phyloP scores from a whole-genome alignment of 2,888 invertebrate genomes.

The Eucriotettix oculatus region DNA sequence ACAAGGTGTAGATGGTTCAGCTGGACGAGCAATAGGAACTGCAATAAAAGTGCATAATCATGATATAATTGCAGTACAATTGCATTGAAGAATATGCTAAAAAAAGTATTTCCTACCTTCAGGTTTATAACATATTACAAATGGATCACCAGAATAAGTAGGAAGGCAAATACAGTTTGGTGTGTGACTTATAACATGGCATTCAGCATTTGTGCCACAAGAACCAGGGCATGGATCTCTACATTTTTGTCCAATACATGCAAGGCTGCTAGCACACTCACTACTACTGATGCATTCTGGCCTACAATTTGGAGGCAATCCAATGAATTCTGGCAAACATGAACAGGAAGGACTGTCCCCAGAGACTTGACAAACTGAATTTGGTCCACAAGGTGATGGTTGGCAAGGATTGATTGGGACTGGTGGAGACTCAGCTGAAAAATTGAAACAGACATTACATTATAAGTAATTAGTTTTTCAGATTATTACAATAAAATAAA shows the following conservation, averaged over 20 bases:
- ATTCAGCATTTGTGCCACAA: conserved; percentile 39
- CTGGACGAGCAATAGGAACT: background rate
- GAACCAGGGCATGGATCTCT: conserved; percentile 34
- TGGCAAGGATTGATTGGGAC: conserved; percentile 18
- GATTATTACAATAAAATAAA: background rate
- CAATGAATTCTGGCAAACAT: conserved; percentile 22
- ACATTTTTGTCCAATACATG: conserved; percentile 36
- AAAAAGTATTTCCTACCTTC: conserved; percentile 18
- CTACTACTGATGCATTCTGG: conserved; percentile 40
- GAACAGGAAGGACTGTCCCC: conserved; percentile 21
- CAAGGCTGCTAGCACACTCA: conserved; percentile 29
- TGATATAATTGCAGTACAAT: too few relatives aligned
- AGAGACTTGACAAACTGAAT: conserved; percentile 19
- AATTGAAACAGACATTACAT: background rate
- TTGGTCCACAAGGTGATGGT: conserved; percentile 21
- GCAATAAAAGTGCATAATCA: background rate
- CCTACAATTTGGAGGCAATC: conserved; percentile 20
- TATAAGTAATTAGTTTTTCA: background rate
- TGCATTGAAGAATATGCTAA: too few relatives aligned
- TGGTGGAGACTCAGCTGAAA: conserved; percentile 5
- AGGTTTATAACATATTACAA: conserved; percentile 27
- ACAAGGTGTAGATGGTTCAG: conserved; percentile 18
- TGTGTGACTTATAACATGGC: conserved; percentile 61
- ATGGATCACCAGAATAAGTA: conserved; percentile 50
- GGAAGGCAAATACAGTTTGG: conserved; percentile 45